phyloP scores from a whole-genome alignment of 2,113 vertebrate genomes.

The Sardina pilchardus region DNA sequence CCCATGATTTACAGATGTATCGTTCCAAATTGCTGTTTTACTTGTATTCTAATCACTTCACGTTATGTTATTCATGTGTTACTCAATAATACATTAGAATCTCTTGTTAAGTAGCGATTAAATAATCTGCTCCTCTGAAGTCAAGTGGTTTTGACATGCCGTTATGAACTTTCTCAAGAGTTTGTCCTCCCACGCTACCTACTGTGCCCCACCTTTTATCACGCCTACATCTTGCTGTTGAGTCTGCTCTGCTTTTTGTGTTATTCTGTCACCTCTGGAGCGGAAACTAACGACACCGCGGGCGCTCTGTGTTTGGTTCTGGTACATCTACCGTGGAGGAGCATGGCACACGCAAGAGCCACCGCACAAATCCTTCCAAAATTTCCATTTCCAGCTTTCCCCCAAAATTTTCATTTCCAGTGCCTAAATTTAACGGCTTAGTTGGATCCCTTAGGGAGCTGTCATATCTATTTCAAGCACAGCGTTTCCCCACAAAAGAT shows the following conservation, averaged over 20 bases:
- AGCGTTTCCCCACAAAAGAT: neutral
- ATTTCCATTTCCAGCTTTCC: neutral
- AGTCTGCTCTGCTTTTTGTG: neutral
- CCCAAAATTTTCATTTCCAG: neutral
- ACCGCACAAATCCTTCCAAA: neutral
- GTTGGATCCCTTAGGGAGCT: neutral
- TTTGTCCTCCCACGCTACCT: neutral
- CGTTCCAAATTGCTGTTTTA: neutral
- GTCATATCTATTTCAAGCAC: neutral
- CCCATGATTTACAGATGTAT: too few species aligned
- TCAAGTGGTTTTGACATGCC: neutral
- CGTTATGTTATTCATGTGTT: neutral
- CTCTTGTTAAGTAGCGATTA: neutral
- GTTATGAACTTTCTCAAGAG: neutral
- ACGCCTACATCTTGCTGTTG: neutral
- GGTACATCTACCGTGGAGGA: neutral
- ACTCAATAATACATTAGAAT: neutral
- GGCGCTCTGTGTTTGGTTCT: neutral
- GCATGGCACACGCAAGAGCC: neutral
- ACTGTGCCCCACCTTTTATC: neutral
- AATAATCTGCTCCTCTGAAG: neutral
- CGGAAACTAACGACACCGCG: neutral
- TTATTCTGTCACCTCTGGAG: neutral
- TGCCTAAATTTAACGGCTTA: neutral
- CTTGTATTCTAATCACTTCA: neutral